Evolutionary conservation across 2,797 vertebrate species (phyloP), one percentile per base, ranked within the genome.

Genomic region (Balearica regulorum): DNA sequence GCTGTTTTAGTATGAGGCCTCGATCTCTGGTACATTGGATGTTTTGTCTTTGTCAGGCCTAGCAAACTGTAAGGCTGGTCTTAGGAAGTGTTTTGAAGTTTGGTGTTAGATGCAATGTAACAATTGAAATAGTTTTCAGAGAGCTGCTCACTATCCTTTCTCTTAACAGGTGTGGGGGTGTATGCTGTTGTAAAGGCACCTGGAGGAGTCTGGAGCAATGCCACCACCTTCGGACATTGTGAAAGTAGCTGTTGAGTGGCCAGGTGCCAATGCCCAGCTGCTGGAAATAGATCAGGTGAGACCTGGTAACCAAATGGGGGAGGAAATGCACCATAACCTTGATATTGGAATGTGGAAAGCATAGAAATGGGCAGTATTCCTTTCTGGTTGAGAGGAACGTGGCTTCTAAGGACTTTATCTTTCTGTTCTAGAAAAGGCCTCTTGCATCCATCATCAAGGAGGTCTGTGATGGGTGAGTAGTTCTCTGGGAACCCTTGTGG

Each of bases 201-300:
- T 39, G 46, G 9, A 87, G 37, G 28, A 90, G 68, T 54, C 73
- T 51, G 92, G 81, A 87, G 95, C 93, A 8, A 98, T 98, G 98
- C 98, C 99, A 10, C 99, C 99, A 20, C 99, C 99, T 6, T 98
- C 98, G 15, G 99, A 99, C 97, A 99, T 99, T 4, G 99, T 99
- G 95, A 99, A 99, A 97, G 99, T 99, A 97, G 99, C 99, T 66
- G 99, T 99, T 20, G 99, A 99, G 92, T 99, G 99, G 99, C 99
- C 99, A 3, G 99, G 99, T 84, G 99, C 99, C 73, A 99, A 99
- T 28, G 99, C 99, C 81, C 99, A 99, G 95, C 98, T 99, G 73
- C 99, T 99, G 62, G 99, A 99, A 95, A 99, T 99, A 81, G 99
- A 99, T 97, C 99, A 99, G 99, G 99, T 99, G 91, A 93, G 97